Base-by-base conservation (phyloP, 1,140 invertebrate genomes). In the Radopholus similis region DNA sequence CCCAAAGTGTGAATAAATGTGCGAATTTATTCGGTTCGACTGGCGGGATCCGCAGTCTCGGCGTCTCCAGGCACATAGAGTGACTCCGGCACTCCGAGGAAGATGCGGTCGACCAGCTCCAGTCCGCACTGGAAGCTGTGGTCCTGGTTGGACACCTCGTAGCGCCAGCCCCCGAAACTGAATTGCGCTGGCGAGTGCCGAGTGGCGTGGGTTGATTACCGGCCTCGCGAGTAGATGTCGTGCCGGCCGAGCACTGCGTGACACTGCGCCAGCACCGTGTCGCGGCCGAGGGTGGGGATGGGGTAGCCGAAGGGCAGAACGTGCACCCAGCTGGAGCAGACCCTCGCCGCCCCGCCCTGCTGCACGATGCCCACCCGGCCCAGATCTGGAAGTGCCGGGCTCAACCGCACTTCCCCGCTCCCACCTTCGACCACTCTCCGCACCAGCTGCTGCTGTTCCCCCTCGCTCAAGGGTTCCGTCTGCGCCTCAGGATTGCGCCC, bases 101-200 rank as follows among this genome's bases (percentile, higher is more conserved):
- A 42, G 21, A 68, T 32, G 51, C 47, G 49, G 30, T 72, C 53
- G 26, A 70, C 42, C 35, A 56, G n/a, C 62, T 72, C 66, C 23
- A 58, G 37, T 47, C 71, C 71, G 44, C 49, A 38, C 32, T 68
- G 62, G 35, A 77, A 68, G 9, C 62, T 66, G 65, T 66, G 47
- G 58, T 76, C 75, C 49, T 77, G 75, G 64, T 76, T 76, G 18
- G 75, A 77, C 6, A 65, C 53, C 56, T 76, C 75, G 60, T 76
- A 76, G 23, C 70, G 64, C 75, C 75, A 77, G 15, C 57, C 62
- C 28, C 75, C 75, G 37, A 76, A 76, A 57, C 66, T 63, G n/a
- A 21, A 23, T n/a, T 63, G n/a, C 18, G 13, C 26, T n/a, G 30
- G 21, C 8, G 9, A 62, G 26, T 18, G 15, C 34, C 26, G 51